Conservation (phyloP, 1,140 invertebrate species). For the Scylla paramamosain region DNA sequence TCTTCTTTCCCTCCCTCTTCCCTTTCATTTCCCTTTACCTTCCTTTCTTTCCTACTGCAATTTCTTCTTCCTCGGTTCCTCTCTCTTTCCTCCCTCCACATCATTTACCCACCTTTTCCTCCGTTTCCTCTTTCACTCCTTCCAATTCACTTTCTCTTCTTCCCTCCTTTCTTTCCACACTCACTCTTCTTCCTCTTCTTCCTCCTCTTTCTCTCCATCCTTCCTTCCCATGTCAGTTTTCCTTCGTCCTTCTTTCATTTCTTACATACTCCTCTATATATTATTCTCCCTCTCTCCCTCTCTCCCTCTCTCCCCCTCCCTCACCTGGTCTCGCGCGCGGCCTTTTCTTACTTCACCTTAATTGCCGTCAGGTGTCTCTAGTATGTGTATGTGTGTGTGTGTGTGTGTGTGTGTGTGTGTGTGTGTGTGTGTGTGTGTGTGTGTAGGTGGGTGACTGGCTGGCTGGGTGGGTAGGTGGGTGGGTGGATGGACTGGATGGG, state of each 20-base stretch:
- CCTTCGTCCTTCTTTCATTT: not conserved
- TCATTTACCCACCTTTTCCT: not conserved
- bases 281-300: too few species aligned
- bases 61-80: not conserved
- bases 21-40: not conserved
- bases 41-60: not conserved
- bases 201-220: not conserved
- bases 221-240: not conserved
- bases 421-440: too few species aligned
- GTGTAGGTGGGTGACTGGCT: too few species aligned
- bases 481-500: too few species aligned
- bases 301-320: too few species aligned
- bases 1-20: not conserved
- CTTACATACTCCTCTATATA: not conserved
- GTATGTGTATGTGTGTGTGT: too few species aligned
- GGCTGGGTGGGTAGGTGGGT: too few species aligned
- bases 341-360: too few species aligned
- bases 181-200: not conserved
- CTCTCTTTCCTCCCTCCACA: not conserved
- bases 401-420: too few species aligned
- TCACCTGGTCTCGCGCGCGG: too few species aligned
- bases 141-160: not conserved
- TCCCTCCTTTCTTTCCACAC: not conserved
- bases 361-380: too few species aligned
- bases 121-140: not conserved